Conservation (phyloP, 2,888 invertebrate species). For the Eristalis pertinax region DNA sequence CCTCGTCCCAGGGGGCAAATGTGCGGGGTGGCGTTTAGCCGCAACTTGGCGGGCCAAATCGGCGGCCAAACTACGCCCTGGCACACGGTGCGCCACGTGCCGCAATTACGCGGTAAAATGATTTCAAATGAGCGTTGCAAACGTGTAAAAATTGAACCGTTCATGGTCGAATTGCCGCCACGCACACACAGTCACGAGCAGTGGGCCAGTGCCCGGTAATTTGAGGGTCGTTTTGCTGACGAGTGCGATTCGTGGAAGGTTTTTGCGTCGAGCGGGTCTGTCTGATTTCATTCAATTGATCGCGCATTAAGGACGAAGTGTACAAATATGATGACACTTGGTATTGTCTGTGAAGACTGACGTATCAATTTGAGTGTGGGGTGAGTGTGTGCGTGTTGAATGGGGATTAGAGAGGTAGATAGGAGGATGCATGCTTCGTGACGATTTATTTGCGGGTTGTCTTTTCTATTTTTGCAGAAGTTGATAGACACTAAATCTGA, state of each 20-base stretch:
- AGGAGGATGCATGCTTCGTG: not conserved
- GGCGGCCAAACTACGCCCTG: constrained; percentile 30
- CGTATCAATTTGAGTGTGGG: not conserved
- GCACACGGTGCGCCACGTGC: constrained; percentile 76
- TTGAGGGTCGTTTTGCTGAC: not conserved
- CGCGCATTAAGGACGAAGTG: constrained; percentile 32
- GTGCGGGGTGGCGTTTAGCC: constrained; percentile 9
- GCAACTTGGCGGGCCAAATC: constrained; percentile 52
- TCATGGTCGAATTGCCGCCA: constrained; percentile 43
- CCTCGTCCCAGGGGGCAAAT: constrained; percentile 41
- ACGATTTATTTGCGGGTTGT: too few species aligned
- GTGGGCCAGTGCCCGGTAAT: not conserved
- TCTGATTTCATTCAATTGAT: constrained; percentile 56
- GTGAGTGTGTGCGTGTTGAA: not conserved
- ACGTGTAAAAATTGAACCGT: constrained; percentile 44
- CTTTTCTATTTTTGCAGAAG: too few species aligned
- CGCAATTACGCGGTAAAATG: constrained; percentile 81
- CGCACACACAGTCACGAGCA: not conserved
- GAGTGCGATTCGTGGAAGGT: constrained; percentile 2
- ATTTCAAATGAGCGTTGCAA: constrained; percentile 77
- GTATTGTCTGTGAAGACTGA: constrained; percentile 6
- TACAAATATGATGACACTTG: constrained; percentile 42
- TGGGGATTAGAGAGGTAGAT: not conserved
- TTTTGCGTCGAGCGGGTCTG: constrained; percentile 11
- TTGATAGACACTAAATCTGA: too few species aligned